Evolutionary conservation across 2,888 invertebrate species (phyloP).

Genomic region (Thymelicus lineola): DNA sequence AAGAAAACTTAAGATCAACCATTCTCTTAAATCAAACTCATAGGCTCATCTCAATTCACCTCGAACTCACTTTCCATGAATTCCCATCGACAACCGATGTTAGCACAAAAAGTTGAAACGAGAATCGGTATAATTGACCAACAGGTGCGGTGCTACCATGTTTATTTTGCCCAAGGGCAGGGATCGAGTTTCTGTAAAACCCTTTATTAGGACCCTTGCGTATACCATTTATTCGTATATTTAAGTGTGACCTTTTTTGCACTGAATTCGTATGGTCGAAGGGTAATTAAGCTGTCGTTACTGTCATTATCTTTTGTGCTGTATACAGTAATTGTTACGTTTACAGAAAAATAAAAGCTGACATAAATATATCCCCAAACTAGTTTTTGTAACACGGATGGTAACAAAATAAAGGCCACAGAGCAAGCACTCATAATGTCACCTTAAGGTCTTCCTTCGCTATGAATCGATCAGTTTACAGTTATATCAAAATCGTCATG

Average conservation of each 20-base stretch:
- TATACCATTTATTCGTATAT: conserved; percentile 18
- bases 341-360: neutral
- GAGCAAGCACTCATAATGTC: too few relatives aligned
- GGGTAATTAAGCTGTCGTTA: conserved; percentile 10
- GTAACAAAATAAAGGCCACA: too few relatives aligned
- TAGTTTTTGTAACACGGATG: too few relatives aligned
- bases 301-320: neutral
- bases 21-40: neutral
- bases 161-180: conserved; percentile 51
- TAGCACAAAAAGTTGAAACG: conserved; percentile 47
- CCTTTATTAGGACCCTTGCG: conserved; percentile 34
- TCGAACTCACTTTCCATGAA: conserved; percentile 8
- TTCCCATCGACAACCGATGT: conserved; percentile 40
- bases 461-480: too few relatives aligned
- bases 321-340: neutral
- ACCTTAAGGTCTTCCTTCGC: too few relatives aligned
- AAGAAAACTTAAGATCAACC: too few relatives aligned
- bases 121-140: conserved; percentile 53
- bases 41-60: neutral
- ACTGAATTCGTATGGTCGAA: neutral
- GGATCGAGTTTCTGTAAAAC: conserved; percentile 37
- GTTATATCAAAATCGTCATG: too few relatives aligned
- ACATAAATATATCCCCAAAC: neutral
- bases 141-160: conserved; percentile 53
- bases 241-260: conserved; percentile 12